These are phyloP conservation scores for Lathronympha strigana DNA, from an alignment of 2,888 invertebrate species.

Conservation along the genomic window DNA sequence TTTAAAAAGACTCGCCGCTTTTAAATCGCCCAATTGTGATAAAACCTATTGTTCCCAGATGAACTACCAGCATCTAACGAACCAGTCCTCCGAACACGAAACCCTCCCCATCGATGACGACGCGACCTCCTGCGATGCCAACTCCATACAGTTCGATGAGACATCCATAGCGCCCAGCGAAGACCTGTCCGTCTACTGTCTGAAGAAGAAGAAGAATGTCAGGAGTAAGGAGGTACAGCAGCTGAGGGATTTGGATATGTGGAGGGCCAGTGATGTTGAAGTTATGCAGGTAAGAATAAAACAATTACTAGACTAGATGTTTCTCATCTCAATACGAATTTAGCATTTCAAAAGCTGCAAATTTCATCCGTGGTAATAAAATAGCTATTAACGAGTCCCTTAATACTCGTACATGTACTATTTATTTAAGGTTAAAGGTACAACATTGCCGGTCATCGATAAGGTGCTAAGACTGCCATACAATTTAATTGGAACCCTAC, in stretches of 20 bases:
- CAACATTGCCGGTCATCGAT: too few species aligned
- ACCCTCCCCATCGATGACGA: slow-evolving; percentile 54
- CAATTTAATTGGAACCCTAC: too few species aligned
- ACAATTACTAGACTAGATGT: too few species aligned
- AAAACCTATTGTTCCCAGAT: slow-evolving; percentile 54
- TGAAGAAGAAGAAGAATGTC: slow-evolving; percentile 66
- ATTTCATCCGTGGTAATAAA: too few species aligned
- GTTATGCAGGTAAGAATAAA: slow-evolving; percentile 76
- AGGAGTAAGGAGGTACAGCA: slow-evolving; percentile 60
- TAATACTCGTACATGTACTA: too few species aligned
- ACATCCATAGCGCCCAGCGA: slow-evolving; percentile 67
- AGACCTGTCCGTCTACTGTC: slow-evolving; percentile 67
- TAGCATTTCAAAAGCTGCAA: too few species aligned
- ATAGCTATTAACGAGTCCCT: too few species aligned
- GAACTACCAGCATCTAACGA: slow-evolving; percentile 62
- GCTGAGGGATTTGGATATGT: slow-evolving; percentile 72
- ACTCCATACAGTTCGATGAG: slow-evolving; percentile 66
- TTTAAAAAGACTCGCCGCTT: too few species aligned
- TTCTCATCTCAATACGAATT: too few species aligned
- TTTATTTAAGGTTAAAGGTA: too few species aligned
- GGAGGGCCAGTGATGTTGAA: slow-evolving; percentile 71
- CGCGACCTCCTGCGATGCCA: slow-evolving; percentile 69
- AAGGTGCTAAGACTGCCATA: too few species aligned
- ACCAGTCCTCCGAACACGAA: slow-evolving; percentile 55
- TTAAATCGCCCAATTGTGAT: too few species aligned